Evolutionary conservation across 2,113 vertebrate species (phyloP), one percentile per base, ranked within the genome.

Genomic region (Shinisaurus crocodilurus): DNA sequence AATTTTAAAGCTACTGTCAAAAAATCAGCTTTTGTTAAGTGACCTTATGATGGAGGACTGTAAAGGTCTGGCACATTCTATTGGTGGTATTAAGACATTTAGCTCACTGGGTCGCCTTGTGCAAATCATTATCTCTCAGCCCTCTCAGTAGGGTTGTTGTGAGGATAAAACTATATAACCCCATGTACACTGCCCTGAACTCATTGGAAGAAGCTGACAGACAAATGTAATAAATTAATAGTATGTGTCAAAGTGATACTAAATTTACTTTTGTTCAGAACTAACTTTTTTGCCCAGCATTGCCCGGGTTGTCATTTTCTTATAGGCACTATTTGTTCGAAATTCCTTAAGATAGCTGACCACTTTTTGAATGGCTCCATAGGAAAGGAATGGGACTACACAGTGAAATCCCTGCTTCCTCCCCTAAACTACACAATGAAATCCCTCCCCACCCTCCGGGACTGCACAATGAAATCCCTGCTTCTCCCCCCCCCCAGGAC

Each of bases 51-150:
- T 76, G n/a, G 60, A 9, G 2, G 32, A 18, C 60, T 88, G 77
- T 43, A 16, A 54, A 92, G 72, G 37, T 32, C 20, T 88, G 87
- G 67, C 40, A 87, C 32, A 69, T 93, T 75, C 74, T 91, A 4
- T 57, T 74, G 45, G 67, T 34, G n/a, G 86, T 20, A 54, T 72
- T 91, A 13, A 12, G 5, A 50, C 48, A 50, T 50, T 50, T 50
- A 7, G 3, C 8, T 79, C 23, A 25, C 25, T 79, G 43, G 25
- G 25, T 80, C 10, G 13, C 27, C 43, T 79, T 48, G 43, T 45
- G 5, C 48, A 80, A 54, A 54, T 80, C 13, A 6, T 50, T 34
- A 57, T 34, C 80, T 82, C 6, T 20, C 50, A n/a, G 32, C 10
- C 16, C 10, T 82, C 12, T 82, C 13, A 1, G 6, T 57, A 34